A percentile compares a stretch with the other conserved stretches of the same genome.
Evolutionary conservation across 2,797 vertebrate species (phyloP).

Genomic region (Malacoraja senta): DNA sequence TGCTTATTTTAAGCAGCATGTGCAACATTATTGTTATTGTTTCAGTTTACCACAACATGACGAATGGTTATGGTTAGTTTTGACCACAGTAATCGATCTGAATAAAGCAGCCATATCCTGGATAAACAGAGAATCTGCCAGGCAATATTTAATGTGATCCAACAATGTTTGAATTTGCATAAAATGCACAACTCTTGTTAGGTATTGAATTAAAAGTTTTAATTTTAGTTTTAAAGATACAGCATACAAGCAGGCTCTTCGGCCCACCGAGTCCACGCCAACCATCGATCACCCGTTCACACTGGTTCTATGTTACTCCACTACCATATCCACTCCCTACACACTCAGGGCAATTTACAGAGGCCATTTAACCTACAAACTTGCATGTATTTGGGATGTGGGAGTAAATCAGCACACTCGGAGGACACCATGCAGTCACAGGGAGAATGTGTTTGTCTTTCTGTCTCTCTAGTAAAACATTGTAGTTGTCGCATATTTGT

Average conservation of each 20-base stretch:
- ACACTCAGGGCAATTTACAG: no score
- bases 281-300: no score
- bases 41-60: neutral
- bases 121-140: neutral
- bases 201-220: neutral
- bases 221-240: no score
- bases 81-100: neutral
- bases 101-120: neutral
- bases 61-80: neutral
- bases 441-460: no score
- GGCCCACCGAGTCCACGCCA: no score
- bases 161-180: neutral
- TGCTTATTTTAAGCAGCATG: neutral
- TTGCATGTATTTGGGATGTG: no score
- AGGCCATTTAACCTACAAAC: no score
- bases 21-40: constrained; percentile 15
- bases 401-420: no score
- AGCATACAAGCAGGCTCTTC: no score
- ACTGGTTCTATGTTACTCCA: no score
- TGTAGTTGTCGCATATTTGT: neutral
- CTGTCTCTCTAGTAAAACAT: neutral
- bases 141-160: neutral
- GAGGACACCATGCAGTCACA: no score
- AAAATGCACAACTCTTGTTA: neutral
- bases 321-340: no score